These are phyloP conservation scores for Cirrhinus mrigala DNA, from an alignment of 2,797 vertebrate genomes.

Conservation along the genomic window DNA sequence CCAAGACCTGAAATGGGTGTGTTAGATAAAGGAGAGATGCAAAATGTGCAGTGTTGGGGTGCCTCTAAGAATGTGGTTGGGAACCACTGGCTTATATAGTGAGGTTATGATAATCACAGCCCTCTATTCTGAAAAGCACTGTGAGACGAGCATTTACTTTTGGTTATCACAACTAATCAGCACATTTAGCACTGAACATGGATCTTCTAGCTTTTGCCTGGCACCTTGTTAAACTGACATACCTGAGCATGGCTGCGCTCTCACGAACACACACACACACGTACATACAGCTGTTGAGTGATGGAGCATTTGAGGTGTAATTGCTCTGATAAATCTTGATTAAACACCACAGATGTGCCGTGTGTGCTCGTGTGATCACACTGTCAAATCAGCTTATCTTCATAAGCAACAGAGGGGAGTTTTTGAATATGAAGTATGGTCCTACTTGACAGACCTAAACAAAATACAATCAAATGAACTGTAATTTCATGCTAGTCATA, in stretches of 20 bases:
- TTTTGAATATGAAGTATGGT: background rate
- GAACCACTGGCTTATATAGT: background rate
- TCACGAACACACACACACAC: constrained; percentile 21
- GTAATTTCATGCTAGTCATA: background rate
- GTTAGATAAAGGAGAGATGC: too few species aligned
- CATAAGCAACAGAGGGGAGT: constrained; percentile 2
- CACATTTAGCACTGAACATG: constrained; percentile 6
- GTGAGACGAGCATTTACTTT: background rate
- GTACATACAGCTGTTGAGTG: constrained; percentile 56
- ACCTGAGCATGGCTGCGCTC: constrained; percentile 20
- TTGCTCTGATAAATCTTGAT: constrained; percentile 67
- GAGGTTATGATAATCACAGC: background rate
- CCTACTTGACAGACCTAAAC: constrained; percentile 31
- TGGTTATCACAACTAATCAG: background rate
- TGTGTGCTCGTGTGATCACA: constrained; percentile 53
- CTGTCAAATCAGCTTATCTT: constrained; percentile 64
- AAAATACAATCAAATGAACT: background rate
- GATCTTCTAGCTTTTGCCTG: constrained; percentile 1
- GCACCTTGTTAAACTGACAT: constrained; percentile 20
- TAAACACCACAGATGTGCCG: constrained; percentile 63
- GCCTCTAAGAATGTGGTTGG: too few species aligned
- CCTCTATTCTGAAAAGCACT: background rate
- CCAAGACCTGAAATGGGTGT: too few species aligned
- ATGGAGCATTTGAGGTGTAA: constrained; percentile 61
- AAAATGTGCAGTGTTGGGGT: too few species aligned